These are phyloP conservation scores for Cantharis rustica DNA, from an alignment of 2,888 invertebrate genomes.

Conservation along the genomic window DNA sequence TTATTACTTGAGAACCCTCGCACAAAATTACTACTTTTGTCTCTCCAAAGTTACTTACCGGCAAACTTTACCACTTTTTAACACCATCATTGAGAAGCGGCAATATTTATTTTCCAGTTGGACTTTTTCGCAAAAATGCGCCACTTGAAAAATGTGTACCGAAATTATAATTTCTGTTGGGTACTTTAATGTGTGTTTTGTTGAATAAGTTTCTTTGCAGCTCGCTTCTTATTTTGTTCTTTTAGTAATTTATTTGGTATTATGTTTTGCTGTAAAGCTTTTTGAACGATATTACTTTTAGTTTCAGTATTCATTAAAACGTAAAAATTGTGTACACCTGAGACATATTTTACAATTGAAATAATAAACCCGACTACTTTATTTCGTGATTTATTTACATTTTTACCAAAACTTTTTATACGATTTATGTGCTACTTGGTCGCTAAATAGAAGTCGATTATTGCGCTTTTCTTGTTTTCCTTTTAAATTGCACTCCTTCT, in stretches of 20 bases:
- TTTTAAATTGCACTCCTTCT: background rate
- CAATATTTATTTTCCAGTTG: constrained; percentile 10
- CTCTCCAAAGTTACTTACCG: constrained; percentile 41
- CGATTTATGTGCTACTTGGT: background rate
- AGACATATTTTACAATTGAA: constrained; percentile 3
- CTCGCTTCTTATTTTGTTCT: constrained; percentile 30
- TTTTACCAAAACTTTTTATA: background rate
- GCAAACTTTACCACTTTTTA: constrained; percentile 35
- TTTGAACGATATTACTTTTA: constrained; percentile 18
- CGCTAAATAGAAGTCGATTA: background rate
- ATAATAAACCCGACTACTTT: background rate
- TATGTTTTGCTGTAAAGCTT: constrained; percentile 11
- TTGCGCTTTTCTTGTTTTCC: background rate
- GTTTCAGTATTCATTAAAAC: constrained; percentile 17
- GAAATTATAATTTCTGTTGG: constrained; percentile 39
- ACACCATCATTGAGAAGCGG: constrained; percentile 23
- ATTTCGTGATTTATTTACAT: background rate
- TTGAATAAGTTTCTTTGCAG: constrained; percentile 37
- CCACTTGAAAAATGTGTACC: constrained; percentile 13
- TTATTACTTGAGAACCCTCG: constrained; percentile 41
- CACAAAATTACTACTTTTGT: constrained; percentile 44
- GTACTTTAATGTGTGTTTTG: constrained; percentile 42
- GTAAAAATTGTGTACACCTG: constrained; percentile 19
- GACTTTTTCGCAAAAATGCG: background rate
- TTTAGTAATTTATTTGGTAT: constrained; percentile 38